Evolutionary conservation across 2,888 invertebrate genomes (phyloP), one percentile per base, ranked within the genome.

Genomic region (Miltochrista miniata): DNA sequence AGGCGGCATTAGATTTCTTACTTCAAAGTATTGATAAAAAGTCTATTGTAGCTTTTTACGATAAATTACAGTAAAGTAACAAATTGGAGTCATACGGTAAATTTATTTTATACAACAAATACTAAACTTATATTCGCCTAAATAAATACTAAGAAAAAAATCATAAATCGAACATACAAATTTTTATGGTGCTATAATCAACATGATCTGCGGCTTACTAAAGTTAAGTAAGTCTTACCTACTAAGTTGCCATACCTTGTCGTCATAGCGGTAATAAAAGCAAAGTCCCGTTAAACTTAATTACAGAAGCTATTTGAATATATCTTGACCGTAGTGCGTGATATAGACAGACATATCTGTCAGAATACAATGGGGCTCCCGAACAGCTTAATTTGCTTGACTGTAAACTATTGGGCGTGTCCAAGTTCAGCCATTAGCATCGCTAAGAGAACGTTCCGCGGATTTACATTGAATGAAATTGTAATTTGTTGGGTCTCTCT

Each of bases 401-500:
- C 74, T 71, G 74, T 83, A 81, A 85, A 81, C 76, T 80, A 86
- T 85, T 82, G 81, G 78, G 76, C 79, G 81, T 82, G 80, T 81
- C 83, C 81, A 79, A 84, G 83, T 81, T 81, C 76, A 79, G 69
- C 77, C 79, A 85, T 85, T 83, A 83, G 76, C 77, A 79, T 81
- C 67, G 69, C 68, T 70, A 66, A 72, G 71, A 76, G 72, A 74
- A 69, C 63, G 72, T 79, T 77, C 65, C 66, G 66, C 65, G 64
- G 76, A 88, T 89, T 89, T 85, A 85, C 87, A 88, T 90, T 87
- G 84, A 90, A 90, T 89, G 87, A 86, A 87, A 85, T 83, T 84
- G 85, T 87, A 85, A 88, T 88, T 88, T 86, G 86, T 82, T 83
- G 70, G 72, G 72, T 79, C 72, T 72, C 65, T 65, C 59, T 68